Conservation (phyloP, 2,797 vertebrate genomes). For the Propithecus deckenii region DNA sequence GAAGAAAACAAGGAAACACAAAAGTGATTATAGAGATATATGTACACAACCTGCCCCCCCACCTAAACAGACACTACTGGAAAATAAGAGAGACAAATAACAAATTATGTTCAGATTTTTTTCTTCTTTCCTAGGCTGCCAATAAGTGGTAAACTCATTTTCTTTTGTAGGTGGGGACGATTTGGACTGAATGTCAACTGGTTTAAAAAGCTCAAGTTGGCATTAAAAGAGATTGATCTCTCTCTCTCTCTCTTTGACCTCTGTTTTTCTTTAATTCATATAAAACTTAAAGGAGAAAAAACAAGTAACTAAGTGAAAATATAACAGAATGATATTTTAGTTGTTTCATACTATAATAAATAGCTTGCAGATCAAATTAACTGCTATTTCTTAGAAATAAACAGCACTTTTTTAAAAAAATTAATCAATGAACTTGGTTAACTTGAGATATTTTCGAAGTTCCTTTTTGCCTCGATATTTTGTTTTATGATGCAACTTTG, state of each 20-base stretch:
- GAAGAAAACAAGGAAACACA: background rate
- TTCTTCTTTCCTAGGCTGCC: background rate
- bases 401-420: background rate
- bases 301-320: background rate
- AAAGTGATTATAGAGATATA: background rate
- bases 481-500: constrained; percentile 1
- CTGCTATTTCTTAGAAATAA: background rate
- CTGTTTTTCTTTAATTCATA: background rate
- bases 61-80: background rate
- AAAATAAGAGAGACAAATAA: background rate
- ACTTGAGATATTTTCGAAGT: background rate
- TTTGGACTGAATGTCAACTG: background rate
- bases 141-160: background rate
- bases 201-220: constrained; percentile 11
- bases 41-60: background rate
- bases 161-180: background rate
- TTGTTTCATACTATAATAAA: background rate
- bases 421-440: background rate
- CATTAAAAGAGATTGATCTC: background rate
- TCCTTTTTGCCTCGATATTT: constrained; percentile 28
- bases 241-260: background rate
- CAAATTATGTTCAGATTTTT: background rate
- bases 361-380: background rate
- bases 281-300: constrained; percentile 25
- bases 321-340: background rate